phyloP scores from a whole-genome alignment of 1,140 invertebrate species.

The Temnothorax longispinosus region DNA sequence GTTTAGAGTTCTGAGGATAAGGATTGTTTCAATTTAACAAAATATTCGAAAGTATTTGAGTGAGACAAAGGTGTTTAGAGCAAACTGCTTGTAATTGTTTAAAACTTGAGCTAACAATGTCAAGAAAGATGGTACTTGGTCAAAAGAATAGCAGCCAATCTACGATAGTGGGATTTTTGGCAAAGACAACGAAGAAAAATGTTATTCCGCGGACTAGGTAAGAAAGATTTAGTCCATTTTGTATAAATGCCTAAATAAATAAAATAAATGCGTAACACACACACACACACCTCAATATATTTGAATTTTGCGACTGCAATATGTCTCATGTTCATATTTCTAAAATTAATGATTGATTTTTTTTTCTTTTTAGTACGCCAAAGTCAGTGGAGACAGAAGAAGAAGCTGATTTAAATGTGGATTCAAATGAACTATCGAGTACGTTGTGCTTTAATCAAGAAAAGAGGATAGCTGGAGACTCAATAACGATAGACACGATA shows the following conservation, averaged over 20 bases:
- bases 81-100: not conserved
- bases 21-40: too few species aligned
- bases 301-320: not conserved
- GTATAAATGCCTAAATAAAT: not conserved
- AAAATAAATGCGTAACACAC: too few species aligned
- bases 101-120: conserved; percentile 57
- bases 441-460: not conserved
- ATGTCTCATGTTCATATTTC: not conserved
- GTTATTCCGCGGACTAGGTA: conserved; percentile 47
- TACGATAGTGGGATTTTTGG: conserved; percentile 61
- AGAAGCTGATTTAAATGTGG: not conserved
- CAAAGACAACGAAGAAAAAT: conserved; percentile 33
- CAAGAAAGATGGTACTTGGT: conserved; percentile 36
- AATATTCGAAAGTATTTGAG: too few species aligned
- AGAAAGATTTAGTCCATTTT: not conserved
- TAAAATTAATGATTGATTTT: not conserved
- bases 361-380: conserved; percentile 50
- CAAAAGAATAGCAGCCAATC: conserved; percentile 47
- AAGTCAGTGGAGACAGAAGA: conserved; percentile 11
- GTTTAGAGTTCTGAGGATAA: too few species aligned
- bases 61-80: too few species aligned
- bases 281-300: not conserved
- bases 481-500: conserved; percentile 42
- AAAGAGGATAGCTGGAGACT: not conserved
- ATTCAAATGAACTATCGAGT: not conserved